Conservation (phyloP, 2,888 invertebrate genomes). For the Parapristionchus giblindavisi region DNA sequence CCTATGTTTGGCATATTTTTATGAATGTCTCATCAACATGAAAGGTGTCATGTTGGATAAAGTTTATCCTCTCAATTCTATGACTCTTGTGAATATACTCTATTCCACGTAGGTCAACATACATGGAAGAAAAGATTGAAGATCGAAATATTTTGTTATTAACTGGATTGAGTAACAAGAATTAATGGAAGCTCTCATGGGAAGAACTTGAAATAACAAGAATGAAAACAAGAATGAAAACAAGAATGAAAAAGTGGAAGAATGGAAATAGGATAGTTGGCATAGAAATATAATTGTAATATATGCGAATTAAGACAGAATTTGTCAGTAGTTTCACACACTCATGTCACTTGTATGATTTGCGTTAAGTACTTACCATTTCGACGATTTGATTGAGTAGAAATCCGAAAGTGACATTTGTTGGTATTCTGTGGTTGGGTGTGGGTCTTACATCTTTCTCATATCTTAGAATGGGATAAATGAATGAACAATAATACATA, state of each 20-base stretch:
- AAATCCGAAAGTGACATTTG: slow-evolving; percentile 83
- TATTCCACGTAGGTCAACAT: no score
- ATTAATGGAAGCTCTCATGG: no score
- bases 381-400: slow-evolving; percentile 86
- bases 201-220: background rate
- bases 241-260: background rate
- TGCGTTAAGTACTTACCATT: slow-evolving; percentile 77
- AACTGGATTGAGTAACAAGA: no score
- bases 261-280: background rate
- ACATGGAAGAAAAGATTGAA: no score
- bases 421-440: slow-evolving; percentile 80
- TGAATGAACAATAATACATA: background rate
- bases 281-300: background rate
- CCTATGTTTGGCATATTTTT: no score
- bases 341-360: background rate
- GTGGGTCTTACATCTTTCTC: slow-evolving; percentile 81
- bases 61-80: no score
- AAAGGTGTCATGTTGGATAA: no score
- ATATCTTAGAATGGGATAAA: slow-evolving; percentile 72
- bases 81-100: no score
- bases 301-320: no score
- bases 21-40: no score
- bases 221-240: background rate
- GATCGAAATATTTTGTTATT: no score
- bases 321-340: no score